Conservation (phyloP, 2,113 vertebrate species). For the Gopherus evgoodei region DNA sequence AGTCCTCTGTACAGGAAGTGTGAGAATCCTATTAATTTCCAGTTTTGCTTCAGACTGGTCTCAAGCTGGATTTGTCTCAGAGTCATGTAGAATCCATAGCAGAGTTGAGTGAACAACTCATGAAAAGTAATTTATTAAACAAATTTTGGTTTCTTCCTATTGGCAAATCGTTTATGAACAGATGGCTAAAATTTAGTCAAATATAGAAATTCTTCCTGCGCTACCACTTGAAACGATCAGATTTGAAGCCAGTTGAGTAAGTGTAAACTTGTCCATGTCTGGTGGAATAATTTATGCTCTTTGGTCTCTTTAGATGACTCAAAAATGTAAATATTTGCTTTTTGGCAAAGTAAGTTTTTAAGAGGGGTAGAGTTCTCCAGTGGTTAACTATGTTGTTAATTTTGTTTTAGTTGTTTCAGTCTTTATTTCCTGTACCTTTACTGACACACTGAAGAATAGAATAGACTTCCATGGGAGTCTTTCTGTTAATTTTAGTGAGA, state of each 20-base stretch:
- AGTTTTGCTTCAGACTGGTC: slow-evolving; percentile 19
- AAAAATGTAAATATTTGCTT: background rate
- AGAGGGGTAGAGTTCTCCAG: background rate
- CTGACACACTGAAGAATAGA: background rate
- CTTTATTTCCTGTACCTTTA: background rate
- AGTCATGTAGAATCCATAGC: slow-evolving; percentile 11
- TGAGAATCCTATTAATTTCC: slow-evolving; percentile 8
- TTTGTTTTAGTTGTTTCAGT: background rate
- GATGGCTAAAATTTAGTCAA: slow-evolving; percentile 49
- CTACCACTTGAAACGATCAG: slow-evolving; percentile 43
- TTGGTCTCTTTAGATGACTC: background rate
- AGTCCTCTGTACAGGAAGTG: background rate
- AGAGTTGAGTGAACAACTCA: background rate
- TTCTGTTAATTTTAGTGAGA: background rate
- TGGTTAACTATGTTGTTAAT: background rate
- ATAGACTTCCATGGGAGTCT: background rate
- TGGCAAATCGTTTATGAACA: slow-evolving; percentile 48
- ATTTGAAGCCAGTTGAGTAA: slow-evolving; percentile 24
- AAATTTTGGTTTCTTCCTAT: slow-evolving; percentile 10
- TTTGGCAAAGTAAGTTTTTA: background rate
- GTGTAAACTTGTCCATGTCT: background rate
- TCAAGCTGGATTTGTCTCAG: slow-evolving; percentile 21
- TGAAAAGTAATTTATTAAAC: slow-evolving; percentile 3
- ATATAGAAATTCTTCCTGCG: slow-evolving; percentile 28
- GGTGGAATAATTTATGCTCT: slow-evolving; percentile 21